phyloP scores from a whole-genome alignment of 2,113 vertebrate genomes.

The Myocastor coypus region DNA sequence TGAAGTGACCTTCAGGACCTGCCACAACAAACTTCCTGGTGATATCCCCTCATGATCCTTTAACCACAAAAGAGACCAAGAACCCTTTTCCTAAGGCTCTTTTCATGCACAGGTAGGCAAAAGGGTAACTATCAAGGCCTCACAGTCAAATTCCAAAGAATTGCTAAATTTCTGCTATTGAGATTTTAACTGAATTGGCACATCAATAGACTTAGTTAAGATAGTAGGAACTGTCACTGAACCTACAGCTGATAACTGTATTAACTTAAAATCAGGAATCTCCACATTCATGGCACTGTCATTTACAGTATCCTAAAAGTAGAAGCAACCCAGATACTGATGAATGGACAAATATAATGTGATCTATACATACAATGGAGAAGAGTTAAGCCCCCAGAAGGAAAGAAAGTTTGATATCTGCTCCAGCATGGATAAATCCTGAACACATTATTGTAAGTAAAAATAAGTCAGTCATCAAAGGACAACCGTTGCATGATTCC shows the following conservation, averaged over 20 bases:
- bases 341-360: not conserved
- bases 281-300: not conserved
- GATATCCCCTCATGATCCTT: not conserved
- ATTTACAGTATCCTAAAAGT: not conserved
- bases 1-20: not conserved
- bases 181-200: slow-evolving; percentile 15
- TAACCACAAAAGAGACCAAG: not conserved
- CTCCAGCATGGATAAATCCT: not conserved
- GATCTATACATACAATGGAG: not conserved
- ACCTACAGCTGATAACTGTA: not conserved
- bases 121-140: not conserved
- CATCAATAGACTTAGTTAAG: slow-evolving; percentile 37
- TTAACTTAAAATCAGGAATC: not conserved
- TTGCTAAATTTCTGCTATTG: not conserved
- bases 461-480: not conserved
- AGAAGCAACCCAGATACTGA: not conserved
- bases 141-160: slow-evolving; percentile 37
- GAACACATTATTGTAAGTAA: not conserved
- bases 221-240: not conserved
- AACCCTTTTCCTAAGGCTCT: not conserved
- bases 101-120: not conserved
- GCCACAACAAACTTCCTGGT: not conserved
- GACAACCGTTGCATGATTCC: not conserved
- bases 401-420: not conserved
- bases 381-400: not conserved